Evolutionary conservation across 2,888 invertebrate species (phyloP).

Genomic region (Malthinus flaveolus): DNA sequence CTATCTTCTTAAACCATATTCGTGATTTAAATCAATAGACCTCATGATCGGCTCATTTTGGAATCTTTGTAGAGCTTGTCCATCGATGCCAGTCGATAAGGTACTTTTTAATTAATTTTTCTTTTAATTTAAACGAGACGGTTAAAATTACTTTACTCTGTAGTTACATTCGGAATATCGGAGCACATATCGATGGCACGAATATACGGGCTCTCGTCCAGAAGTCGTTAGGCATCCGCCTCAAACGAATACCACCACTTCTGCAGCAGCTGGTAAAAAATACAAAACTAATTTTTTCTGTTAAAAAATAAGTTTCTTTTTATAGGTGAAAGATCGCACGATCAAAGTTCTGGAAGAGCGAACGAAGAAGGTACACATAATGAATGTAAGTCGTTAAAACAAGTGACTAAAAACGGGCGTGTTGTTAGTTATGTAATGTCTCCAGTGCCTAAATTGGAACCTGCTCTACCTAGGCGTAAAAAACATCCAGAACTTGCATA

Average conservation of each 20-base stretch:
- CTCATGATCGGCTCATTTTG: constrained; percentile 96
- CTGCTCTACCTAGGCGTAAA: constrained; percentile 83
- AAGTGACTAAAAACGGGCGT: constrained; percentile 38
- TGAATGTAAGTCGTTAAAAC: constrained; percentile 45
- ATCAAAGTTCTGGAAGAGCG: constrained; percentile 42
- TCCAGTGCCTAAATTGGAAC: constrained; percentile 67
- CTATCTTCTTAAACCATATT: constrained; percentile 33
- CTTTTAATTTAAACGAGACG: background rate
- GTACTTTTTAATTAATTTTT: constrained; percentile 59
- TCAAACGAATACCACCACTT: constrained; percentile 54
- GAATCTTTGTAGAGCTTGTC: constrained; percentile 96
- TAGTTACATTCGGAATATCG: constrained; percentile 93
- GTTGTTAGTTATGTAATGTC: constrained; percentile 42
- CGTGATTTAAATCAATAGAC: constrained; percentile 46
- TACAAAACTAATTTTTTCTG: background rate
- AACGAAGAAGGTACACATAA: constrained; percentile 50
- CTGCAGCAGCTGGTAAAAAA: constrained; percentile 23
- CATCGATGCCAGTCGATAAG: constrained; percentile 96
- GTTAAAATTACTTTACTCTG: constrained; percentile 37
- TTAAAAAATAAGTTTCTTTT: constrained; percentile 6
- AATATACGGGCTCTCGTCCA: constrained; percentile 79
- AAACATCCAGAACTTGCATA: constrained; percentile 88
- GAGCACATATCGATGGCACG: constrained; percentile 95
- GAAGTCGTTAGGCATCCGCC: constrained; percentile 69
- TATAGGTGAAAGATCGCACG: constrained; percentile 45